These are phyloP conservation scores for Cyprinodon variegatus DNA, from an alignment of 2,113 vertebrate species.

Conservation along the genomic window DNA sequence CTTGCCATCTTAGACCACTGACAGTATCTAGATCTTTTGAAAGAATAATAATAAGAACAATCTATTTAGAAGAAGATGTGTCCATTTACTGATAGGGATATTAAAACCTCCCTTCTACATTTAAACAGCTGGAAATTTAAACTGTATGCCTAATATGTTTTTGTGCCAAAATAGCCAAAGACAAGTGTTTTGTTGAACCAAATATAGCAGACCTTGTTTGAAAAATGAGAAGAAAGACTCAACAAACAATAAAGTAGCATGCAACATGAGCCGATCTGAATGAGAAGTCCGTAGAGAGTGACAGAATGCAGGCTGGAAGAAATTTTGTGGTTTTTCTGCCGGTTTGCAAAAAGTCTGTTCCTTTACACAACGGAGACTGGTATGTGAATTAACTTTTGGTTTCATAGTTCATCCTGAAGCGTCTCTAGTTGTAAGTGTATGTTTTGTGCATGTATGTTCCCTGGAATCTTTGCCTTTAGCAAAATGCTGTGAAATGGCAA, in stretches of 20 bases:
- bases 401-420: not conserved
- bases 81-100: not conserved
- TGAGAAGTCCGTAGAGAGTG: slow-evolving; percentile 33
- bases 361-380: slow-evolving; percentile 11
- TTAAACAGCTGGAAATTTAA: not conserved
- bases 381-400: slow-evolving; percentile 15
- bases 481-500: too few species aligned
- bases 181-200: not conserved
- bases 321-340: slow-evolving; percentile 71
- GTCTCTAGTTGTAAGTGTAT: slow-evolving; percentile 21
- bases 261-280: slow-evolving; percentile 42
- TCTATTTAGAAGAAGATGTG: not conserved
- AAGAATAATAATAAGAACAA: not conserved
- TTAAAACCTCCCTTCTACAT: too few species aligned
- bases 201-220: slow-evolving; percentile 31
- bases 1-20: too few species aligned
- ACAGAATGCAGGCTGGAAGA: slow-evolving; percentile 52
- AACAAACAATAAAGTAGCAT: slow-evolving; percentile 33
- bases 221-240: slow-evolving; percentile 43
- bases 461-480: not conserved
- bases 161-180: slow-evolving; percentile 5
- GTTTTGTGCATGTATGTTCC: not conserved
- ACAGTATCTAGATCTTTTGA: not conserved
- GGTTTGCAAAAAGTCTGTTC: slow-evolving; percentile 28
- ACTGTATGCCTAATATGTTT: not conserved